Base-by-base conservation (phyloP, 2,797 vertebrate genomes). In the Argentina silus region DNA sequence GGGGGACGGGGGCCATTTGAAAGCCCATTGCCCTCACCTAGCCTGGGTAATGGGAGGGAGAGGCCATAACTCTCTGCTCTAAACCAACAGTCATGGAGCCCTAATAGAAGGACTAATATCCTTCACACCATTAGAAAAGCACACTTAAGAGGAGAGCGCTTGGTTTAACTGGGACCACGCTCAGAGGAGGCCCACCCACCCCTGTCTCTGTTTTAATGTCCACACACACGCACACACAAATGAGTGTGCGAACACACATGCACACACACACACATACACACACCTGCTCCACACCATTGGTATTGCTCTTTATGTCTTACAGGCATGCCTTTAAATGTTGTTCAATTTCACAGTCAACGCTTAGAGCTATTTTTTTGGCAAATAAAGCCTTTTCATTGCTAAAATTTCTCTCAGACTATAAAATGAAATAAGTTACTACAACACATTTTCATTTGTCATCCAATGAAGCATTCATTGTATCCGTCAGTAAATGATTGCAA, bases 371-470 rank as follows among this genome's bases (percentile, higher is more conserved):
- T 12, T 53, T 14, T n/a, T 69, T 85, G 72, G 83, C 76, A 82
- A 78, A 36, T 81, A 72, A 36, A 69, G 44, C 72, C 87, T 90
- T 87, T 84, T 85, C 83, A 82, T 76, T 7, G 48, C 78, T 77
- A 83, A n/a, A 86, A 88, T 86, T 85, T 83, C 87, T n/a, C 50
- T 53, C 50, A 53, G 50, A n/a, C 50, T n/a, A 53, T 14, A 53
- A 89, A 88, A 90, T 90, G 82, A 86, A 89, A 82, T 72, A 62
- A 75, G 80, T 14, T 79, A 85, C 86, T 88, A 70, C 70, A 78
- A 87, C 79, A 76, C 76, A 61, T 81, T 90, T 89, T 83, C 79
- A 89, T 89, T 87, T 89, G 86, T 88, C 88, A 88, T 75, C 84
- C 85, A 82, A 84, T 80, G 86, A 88, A 86, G 85, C 1, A 36